Evolutionary conservation across 2,113 vertebrate species (phyloP), one percentile per base, ranked within the genome.

Genomic region (Austrofundulus limnaeus): DNA sequence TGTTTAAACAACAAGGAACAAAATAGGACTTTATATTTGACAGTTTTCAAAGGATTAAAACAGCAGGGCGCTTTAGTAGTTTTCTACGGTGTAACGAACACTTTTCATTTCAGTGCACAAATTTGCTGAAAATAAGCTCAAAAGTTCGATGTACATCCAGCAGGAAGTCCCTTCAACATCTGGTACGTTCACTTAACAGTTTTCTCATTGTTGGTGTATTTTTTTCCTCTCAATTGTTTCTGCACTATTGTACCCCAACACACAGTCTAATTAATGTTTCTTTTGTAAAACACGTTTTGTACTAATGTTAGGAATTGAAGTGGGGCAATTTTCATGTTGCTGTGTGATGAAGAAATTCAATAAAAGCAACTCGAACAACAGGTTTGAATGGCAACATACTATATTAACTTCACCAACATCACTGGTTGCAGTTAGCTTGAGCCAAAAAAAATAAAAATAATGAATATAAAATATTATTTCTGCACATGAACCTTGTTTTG

Each of bases 241-340:
- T 80, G 70, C 78, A 89, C 83, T 85, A 82, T 72, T 87, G 65
- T 85, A 78, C 70, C 56, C 53, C 53, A 21, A 61, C 72, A 31
- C 47, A 46, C 65, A 59, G 50, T 77, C 66, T 58, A 54, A 56
- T 59, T 72, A 60, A 79, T 65, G 50, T 61, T 71, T 59, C 72
- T 89, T 90, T 91, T 91, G 65, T 87, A 85, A 77, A 55, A 84
- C 54, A 61, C 65, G 80, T 90, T 92, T 92, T 91, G 70, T 90
- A 91, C 81, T 88, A 85, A 89, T 88, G 72, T 60, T 78, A 78
- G 71, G 83, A 67, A 77, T 52, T 72, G 77, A 81, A 78, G 66
- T 67, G 69, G 56, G 65, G 60, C 54, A 47, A 63, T 55, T 80
- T 87, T 75, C 50, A 74, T 84, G 83, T 76, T 77, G 73, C 82